Evolutionary conservation across 2,888 invertebrate species (phyloP).

Genomic region (Bugula neritina): DNA sequence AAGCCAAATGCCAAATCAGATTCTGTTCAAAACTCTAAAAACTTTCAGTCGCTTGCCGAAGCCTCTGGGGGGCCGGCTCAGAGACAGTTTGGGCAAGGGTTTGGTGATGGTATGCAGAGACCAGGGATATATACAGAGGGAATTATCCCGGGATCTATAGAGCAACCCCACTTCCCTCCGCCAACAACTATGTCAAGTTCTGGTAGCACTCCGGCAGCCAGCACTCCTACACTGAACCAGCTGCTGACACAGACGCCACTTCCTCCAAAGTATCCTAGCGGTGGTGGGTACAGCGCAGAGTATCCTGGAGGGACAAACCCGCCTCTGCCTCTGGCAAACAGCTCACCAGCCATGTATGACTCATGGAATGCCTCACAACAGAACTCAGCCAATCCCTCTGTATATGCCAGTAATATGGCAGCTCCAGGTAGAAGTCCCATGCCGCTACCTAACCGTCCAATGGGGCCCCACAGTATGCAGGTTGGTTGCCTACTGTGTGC

Average conservation of each 20-base stretch:
- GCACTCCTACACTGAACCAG: conserved; percentile 18
- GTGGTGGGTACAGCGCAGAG: background rate
- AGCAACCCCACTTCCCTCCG: conserved; percentile 2
- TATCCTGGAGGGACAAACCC: background rate
- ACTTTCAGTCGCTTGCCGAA: background rate
- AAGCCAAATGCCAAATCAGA: background rate
- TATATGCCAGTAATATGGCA: background rate
- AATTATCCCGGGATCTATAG: background rate
- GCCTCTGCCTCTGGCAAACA: background rate
- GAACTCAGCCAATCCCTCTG: background rate
- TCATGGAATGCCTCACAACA: background rate
- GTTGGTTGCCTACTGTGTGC: background rate
- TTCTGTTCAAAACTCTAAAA: background rate
- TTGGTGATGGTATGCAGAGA: conserved; percentile 1
- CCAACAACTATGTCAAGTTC: background rate
- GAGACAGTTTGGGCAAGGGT: background rate
- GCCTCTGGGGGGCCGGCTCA: background rate
- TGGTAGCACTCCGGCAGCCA: background rate
- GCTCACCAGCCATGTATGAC: background rate
- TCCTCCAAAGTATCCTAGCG: background rate
- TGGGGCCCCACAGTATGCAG: background rate
- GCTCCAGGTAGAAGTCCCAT: background rate
- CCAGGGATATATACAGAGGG: background rate
- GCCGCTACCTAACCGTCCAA: conserved; percentile 19
- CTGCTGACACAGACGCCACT: conserved; percentile 11